phyloP scores from a whole-genome alignment of 2,113 vertebrate genomes.

The Brienomyrus longianalis region DNA sequence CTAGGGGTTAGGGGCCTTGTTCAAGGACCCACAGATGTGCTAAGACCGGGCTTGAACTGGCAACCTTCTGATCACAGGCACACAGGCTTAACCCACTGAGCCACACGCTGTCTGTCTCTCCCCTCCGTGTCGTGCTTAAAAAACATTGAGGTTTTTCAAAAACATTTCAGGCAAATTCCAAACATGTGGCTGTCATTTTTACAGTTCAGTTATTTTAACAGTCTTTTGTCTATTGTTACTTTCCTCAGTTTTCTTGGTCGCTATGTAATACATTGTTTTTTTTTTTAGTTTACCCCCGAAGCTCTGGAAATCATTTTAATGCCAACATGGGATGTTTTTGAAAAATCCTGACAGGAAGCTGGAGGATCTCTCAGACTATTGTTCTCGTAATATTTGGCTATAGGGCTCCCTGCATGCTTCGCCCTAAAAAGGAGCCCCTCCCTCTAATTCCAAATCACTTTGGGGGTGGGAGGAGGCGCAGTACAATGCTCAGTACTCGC shows the following conservation, averaged over 20 bases:
- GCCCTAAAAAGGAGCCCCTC: not conserved
- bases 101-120: not conserved
- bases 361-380: not conserved
- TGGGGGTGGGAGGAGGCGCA: not conserved
- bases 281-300: not conserved
- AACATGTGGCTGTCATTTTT: not conserved
- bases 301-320: not conserved
- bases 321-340: slow-evolving; percentile 7
- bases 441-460: not conserved
- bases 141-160: not conserved
- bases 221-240: not conserved
- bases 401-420: not conserved
- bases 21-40: too few species aligned
- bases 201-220: not conserved
- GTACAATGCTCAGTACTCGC: not conserved
- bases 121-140: too few species aligned
- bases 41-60: too few species aligned
- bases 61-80: too few species aligned
- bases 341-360: not conserved
- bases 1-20: too few species aligned
- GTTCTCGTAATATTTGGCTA: not conserved
- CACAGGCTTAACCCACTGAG: too few species aligned
- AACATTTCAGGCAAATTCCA: slow-evolving; percentile 11
- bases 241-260: not conserved
- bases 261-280: not conserved